phyloP scores from a whole-genome alignment of 1,140 invertebrate genomes.

The Anoplolepis gracilipes region DNA sequence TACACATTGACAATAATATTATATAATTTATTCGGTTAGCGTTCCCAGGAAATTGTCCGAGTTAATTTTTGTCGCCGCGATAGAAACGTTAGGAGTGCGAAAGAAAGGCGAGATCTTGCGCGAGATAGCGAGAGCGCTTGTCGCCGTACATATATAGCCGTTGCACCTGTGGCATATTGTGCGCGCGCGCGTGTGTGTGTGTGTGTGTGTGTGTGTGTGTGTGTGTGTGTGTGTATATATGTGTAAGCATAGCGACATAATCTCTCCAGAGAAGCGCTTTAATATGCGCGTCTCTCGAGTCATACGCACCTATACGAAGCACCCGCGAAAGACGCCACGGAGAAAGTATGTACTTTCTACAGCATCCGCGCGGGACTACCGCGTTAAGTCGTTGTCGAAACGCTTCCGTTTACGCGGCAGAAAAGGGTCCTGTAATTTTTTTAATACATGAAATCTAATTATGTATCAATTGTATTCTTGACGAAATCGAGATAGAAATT shows the following conservation, averaged over 20 bases:
- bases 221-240: neutral
- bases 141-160: neutral
- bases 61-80: slow-evolving; percentile 31
- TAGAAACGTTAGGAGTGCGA: neutral
- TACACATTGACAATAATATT: slow-evolving; percentile 30
- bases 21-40: neutral
- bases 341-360: slow-evolving; percentile 83
- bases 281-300: slow-evolving; percentile 69
- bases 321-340: slow-evolving; percentile 76
- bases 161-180: slow-evolving; percentile 30
- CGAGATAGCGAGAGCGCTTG: slow-evolving; percentile 45
- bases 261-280: slow-evolving; percentile 67
- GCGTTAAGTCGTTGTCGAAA: slow-evolving; percentile 73
- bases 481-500: neutral
- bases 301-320: slow-evolving; percentile 72
- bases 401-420: slow-evolving; percentile 33
- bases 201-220: neutral
- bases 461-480: neutral
- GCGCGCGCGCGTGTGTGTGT: neutral
- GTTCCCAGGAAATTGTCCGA: slow-evolving; percentile 40
- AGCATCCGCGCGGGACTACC: slow-evolving; percentile 74
- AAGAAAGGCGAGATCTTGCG: slow-evolving; percentile 24
- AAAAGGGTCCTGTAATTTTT: neutral
- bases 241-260: slow-evolving; percentile 57
- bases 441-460: neutral